A percentile compares a stretch with the other conserved stretches of the same genome.
phyloP scores from a whole-genome alignment of 2,113 vertebrate genomes.

The Zapornia atra region DNA sequence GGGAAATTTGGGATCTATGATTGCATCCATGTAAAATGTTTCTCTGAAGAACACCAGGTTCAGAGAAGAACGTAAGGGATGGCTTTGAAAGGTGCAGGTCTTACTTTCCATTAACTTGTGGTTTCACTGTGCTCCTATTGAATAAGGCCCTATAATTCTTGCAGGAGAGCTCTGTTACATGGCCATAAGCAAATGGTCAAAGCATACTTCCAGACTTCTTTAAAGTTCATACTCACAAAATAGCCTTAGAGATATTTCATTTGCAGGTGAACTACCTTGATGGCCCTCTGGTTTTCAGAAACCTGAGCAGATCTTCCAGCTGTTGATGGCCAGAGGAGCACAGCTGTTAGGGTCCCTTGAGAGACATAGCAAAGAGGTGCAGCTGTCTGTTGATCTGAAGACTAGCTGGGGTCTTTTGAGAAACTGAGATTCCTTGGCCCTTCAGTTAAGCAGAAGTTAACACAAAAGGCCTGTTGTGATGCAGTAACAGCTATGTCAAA shows the following conservation, averaged over 20 bases:
- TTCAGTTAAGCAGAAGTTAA: not conserved
- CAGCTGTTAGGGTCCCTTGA: not conserved
- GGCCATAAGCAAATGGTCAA: not conserved
- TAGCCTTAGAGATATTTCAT: not conserved
- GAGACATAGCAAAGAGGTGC: not conserved
- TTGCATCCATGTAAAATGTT: not conserved
- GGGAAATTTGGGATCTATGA: not conserved
- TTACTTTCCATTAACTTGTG: not conserved
- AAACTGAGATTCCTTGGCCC: not conserved
- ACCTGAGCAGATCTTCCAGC: not conserved
- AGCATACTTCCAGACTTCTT: not conserved
- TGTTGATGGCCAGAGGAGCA: not conserved
- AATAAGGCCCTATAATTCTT: not conserved
- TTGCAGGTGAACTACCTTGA: not conserved
- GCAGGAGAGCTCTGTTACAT: not conserved
- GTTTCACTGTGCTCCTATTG: accelerated
- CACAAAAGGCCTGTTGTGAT: not conserved
- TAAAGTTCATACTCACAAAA: not conserved
- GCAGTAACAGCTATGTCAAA: not conserved
- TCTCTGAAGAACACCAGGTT: not conserved
- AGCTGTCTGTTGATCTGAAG: not conserved
- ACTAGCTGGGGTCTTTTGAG: not conserved
- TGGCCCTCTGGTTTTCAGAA: not conserved
- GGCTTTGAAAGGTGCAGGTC: not conserved
- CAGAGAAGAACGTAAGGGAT: not conserved